A percentile compares a stretch with the other conserved stretches of the same genome.
These are phyloP conservation scores for Microtus oregoni DNA, from an alignment of 2,113 vertebrate species.

Conservation along the genomic window DNA sequence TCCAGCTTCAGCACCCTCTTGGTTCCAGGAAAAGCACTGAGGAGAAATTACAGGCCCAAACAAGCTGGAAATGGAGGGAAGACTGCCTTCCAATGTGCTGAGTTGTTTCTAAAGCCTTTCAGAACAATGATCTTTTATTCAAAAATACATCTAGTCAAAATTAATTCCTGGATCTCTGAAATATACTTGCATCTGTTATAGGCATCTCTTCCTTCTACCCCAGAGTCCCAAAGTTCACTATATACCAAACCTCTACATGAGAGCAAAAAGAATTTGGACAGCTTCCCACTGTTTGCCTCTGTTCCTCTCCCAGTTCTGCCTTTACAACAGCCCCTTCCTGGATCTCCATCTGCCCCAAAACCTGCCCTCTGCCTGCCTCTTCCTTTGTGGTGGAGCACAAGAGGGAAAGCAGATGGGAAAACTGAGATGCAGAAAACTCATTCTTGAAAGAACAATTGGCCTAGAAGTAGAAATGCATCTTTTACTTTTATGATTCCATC, in stretches of 20 bases:
- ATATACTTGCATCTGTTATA: neutral
- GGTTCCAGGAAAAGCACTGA: neutral
- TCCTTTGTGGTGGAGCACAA: neutral
- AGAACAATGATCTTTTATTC: neutral
- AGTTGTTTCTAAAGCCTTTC: neutral
- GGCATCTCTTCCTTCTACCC: neutral
- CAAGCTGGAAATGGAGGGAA: neutral
- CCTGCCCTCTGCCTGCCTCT: neutral
- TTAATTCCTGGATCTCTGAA: neutral
- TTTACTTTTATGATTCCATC: neutral
- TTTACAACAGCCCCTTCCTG: neutral
- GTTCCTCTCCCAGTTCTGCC: neutral
- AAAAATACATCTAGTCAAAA: neutral
- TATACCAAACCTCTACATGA: neutral
- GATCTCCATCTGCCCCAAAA: neutral
- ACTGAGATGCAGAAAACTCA: neutral
- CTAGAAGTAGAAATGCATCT: neutral
- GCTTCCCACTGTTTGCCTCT: neutral
- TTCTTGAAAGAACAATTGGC: neutral
- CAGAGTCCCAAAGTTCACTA: neutral
- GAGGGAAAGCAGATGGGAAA: neutral
- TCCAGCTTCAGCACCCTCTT: neutral
- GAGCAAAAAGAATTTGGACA: neutral
- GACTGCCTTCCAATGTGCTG: neutral
- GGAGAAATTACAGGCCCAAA: neutral